Conservation (phyloP, 1,140 invertebrate species). For the Megalopta genalis region DNA sequence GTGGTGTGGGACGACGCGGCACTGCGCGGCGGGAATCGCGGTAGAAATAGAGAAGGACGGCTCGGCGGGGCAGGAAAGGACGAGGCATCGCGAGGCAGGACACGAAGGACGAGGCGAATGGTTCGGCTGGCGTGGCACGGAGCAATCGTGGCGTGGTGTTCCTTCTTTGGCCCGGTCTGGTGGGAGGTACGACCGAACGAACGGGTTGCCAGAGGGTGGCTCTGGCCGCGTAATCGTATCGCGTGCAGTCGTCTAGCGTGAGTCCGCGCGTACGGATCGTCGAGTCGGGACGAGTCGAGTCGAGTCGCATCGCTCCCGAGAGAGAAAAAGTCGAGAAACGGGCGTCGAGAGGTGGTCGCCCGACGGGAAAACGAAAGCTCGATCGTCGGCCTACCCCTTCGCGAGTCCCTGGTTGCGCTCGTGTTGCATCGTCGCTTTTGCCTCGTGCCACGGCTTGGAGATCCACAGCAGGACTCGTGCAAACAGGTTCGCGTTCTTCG, state of each 20-base stretch:
- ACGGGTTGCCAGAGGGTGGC: conserved; percentile 69
- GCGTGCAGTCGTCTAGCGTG: conserved; percentile 77
- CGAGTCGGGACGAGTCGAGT: conserved; percentile 40
- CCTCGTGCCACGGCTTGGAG: too few species aligned
- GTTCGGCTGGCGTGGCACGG: neutral
- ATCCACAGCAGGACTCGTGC: too few species aligned
- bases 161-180: conserved; percentile 25
- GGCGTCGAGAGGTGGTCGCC: conserved; percentile 9
- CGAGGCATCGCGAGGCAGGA: neutral
- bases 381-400: neutral
- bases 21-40: neutral
- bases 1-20: too few species aligned
- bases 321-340: neutral
- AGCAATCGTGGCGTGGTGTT: conserved; percentile 18
- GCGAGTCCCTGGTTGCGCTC: too few species aligned
- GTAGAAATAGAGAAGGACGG: neutral
- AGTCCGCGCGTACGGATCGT: conserved; percentile 70
- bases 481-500: too few species aligned
- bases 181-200: conserved; percentile 28
- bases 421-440: too few species aligned
- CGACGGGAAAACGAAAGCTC: neutral
- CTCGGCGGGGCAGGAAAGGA: neutral
- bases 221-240: conserved; percentile 75
- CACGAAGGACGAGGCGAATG: conserved; percentile 1
- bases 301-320: conserved; percentile 47